Evolutionary conservation across 2,113 vertebrate species (phyloP).

Genomic region (Hippocampus guttulatus): DNA sequence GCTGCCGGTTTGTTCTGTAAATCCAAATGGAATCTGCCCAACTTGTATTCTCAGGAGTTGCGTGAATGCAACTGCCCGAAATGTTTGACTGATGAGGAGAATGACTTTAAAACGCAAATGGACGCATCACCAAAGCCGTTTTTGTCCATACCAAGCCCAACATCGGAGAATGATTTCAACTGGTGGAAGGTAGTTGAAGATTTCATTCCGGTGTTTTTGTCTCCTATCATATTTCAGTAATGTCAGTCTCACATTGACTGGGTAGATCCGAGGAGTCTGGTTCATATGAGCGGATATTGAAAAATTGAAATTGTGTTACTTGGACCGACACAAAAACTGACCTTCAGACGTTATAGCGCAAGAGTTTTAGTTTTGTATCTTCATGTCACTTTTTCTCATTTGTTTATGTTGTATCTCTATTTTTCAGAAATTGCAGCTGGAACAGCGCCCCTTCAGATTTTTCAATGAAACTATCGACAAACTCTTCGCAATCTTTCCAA

Average conservation of each 20-base stretch:
- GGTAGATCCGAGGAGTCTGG: no score
- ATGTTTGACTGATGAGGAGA: conserved; percentile 2
- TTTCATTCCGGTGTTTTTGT: not conserved
- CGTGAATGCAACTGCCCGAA: conserved; percentile 8
- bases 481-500: conserved; percentile 74
- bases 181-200: conserved; percentile 27
- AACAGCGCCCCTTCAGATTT: conserved; percentile 44
- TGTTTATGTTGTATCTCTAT: not conserved
- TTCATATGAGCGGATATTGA: no score
- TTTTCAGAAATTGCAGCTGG: conserved; percentile 67
- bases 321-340: no score
- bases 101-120: not conserved
- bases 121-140: conserved; percentile 1
- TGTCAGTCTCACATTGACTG: no score
- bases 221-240: no score
- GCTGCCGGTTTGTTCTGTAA: not conserved
- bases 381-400: not conserved
- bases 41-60: not conserved
- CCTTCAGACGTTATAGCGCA: not conserved
- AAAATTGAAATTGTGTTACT: no score
- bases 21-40: not conserved
- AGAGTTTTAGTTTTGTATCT: not conserved
- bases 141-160: not conserved
- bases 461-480: conserved; percentile 60
- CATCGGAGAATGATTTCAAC: not conserved